These are phyloP conservation scores for Hyperoplus lanceolatus DNA, from an alignment of 2,797 vertebrate species.

Conservation along the genomic window DNA sequence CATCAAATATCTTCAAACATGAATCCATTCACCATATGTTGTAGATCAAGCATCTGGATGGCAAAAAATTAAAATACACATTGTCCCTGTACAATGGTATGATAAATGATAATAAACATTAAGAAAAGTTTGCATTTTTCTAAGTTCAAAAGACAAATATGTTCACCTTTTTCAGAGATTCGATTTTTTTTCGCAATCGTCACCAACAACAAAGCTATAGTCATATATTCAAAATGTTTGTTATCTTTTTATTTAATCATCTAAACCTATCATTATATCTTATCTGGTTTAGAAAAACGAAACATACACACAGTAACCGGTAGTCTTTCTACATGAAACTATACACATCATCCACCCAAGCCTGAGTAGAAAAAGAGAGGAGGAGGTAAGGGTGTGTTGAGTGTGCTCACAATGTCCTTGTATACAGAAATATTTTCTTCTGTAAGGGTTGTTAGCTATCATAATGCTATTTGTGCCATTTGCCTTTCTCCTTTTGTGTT, in stretches of 20 bases:
- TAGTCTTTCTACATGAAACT: slow-evolving; percentile 51
- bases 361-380: slow-evolving; percentile 23
- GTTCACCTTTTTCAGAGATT: slow-evolving; percentile 30
- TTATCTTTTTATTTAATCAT: neutral
- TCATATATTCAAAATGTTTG: slow-evolving; percentile 34
- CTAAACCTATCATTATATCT: slow-evolving; percentile 19
- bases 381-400: slow-evolving; percentile 57
- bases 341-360: slow-evolving; percentile 56
- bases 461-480: slow-evolving; percentile 19
- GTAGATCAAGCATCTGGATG: slow-evolving; percentile 20
- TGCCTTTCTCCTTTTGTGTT: neutral
- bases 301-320: slow-evolving; percentile 50
- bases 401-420: slow-evolving; percentile 48
- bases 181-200: slow-evolving; percentile 32
- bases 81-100: slow-evolving; percentile 27
- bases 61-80: slow-evolving; percentile 10
- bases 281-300: slow-evolving; percentile 48
- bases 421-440: slow-evolving; percentile 21
- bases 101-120: slow-evolving; percentile 50
- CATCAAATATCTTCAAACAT: slow-evolving; percentile 26
- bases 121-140: slow-evolving; percentile 39
- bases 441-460: neutral
- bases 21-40: slow-evolving; percentile 20
- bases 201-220: slow-evolving; percentile 54
- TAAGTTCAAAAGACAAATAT: slow-evolving; percentile 29